A percentile compares a stretch with the other conserved stretches of the same genome.
These are phyloP conservation scores for Pan paniscus DNA, from an alignment of 2,113 vertebrate species.

Conservation along the genomic window DNA sequence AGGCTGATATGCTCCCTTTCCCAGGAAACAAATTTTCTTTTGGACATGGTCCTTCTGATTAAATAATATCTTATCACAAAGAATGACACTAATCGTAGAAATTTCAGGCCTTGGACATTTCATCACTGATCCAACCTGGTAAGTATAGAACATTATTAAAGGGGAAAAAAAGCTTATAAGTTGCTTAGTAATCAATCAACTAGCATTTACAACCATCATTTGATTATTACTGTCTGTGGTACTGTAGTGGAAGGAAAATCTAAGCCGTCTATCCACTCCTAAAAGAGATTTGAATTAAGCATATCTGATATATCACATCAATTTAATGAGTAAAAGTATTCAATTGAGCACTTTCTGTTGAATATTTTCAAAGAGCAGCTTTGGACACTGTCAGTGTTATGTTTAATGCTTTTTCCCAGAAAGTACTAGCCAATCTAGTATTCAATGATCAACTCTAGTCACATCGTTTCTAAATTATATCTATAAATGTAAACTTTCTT, in stretches of 20 bases:
- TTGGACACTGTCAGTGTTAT: background rate
- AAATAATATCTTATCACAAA: background rate
- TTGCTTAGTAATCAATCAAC: background rate
- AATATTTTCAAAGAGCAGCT: background rate
- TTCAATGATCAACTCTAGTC: background rate
- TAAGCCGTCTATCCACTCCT: background rate
- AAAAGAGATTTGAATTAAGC: background rate
- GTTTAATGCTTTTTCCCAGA: background rate
- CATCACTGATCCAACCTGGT: background rate
- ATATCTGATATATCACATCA: background rate
- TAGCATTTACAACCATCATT: background rate
- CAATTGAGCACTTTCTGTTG: background rate
- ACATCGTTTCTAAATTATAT: background rate
- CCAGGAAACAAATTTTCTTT: background rate
- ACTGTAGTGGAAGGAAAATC: background rate
- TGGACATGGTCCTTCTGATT: background rate
- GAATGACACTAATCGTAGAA: background rate
- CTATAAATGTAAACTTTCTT: background rate
- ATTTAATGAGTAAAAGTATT: background rate
- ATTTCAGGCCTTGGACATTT: background rate
- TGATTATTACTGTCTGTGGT: background rate
- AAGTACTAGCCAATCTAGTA: background rate
- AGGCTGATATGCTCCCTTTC: background rate
- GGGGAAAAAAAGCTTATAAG: background rate
- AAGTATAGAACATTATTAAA: background rate